These are phyloP conservation scores for Phyllotis vaccarum DNA, from an alignment of 2,797 vertebrate genomes.

Conservation along the genomic window DNA sequence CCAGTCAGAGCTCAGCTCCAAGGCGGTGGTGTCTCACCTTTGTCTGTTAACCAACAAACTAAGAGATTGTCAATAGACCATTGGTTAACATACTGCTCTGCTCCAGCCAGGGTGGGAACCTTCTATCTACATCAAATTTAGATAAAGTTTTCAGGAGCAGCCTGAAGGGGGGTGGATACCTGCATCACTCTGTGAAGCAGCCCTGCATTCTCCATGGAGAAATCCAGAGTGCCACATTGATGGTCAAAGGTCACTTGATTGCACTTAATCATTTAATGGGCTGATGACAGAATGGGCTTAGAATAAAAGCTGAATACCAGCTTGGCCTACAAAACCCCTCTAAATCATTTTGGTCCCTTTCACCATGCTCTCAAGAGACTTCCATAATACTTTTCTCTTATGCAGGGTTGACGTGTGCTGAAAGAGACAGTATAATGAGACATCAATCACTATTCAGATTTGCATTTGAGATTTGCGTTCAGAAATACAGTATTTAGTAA, in stretches of 20 bases:
- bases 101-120: not conserved
- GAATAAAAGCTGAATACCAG: slow-evolving; percentile 34
- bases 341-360: slow-evolving; percentile 22
- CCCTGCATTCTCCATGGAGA: slow-evolving; percentile 14
- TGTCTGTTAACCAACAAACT: slow-evolving; percentile 78
- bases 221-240: not conserved
- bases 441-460: slow-evolving; percentile 27
- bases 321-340: not conserved
- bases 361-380: not conserved
- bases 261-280: not conserved
- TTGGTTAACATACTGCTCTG: not conserved
- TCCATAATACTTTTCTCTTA: not conserved
- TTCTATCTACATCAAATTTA: slow-evolving; percentile 52
- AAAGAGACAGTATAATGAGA: slow-evolving; percentile 45
- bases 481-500: slow-evolving; percentile 34
- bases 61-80: slow-evolving; percentile 64
- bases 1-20: slow-evolving; percentile 6
- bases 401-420: not conserved
- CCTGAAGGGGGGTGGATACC: slow-evolving; percentile 5
- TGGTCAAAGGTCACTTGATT: not conserved
- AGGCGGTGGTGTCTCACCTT: slow-evolving; percentile 64
- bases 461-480: not conserved
- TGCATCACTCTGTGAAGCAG: slow-evolving; percentile 3
- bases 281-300: not conserved
- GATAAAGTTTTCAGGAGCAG: slow-evolving; percentile 68